These are phyloP conservation scores for Hemibagrus guttatus DNA, from an alignment of 2,797 vertebrate genomes.

Conservation along the genomic window DNA sequence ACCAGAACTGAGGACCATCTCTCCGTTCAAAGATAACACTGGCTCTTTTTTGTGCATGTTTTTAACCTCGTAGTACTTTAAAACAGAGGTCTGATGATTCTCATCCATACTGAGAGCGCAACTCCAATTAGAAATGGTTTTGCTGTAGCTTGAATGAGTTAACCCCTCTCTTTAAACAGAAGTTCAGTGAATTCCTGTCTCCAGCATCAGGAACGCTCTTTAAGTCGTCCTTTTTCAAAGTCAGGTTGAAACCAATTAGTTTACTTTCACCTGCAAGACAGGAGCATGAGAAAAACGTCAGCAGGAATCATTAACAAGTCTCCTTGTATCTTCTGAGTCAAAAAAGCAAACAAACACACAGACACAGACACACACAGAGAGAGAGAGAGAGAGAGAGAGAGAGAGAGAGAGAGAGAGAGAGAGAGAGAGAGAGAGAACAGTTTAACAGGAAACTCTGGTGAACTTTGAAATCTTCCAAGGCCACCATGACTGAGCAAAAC, in stretches of 20 bases:
- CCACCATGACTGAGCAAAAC: conserved; percentile 44
- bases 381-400: too few species aligned
- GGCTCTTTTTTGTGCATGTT: conserved; percentile 77
- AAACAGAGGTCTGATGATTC: conserved; percentile 76
- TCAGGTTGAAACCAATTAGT: conserved; percentile 82
- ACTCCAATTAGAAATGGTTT: conserved; percentile 68
- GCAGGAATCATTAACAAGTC: not conserved
- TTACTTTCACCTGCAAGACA: conserved; percentile 83
- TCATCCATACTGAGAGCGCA: conserved; percentile 84
- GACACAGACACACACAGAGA: not conserved
- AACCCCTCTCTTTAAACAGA: conserved; percentile 73
- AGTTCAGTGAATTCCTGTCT: conserved; percentile 80
- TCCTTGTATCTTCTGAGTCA: not conserved
- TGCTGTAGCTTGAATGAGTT: conserved; percentile 63
- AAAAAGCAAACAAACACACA: not conserved
- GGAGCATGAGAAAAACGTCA: conserved; percentile 62
- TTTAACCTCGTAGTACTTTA: conserved; percentile 73
- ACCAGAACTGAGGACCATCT: conserved; percentile 78
- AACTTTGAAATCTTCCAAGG: conserved; percentile 41
- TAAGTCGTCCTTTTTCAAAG: conserved; percentile 79
- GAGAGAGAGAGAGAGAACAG: too few species aligned
- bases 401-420: too few species aligned
- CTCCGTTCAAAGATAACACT: conserved; percentile 84
- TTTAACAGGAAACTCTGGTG: not conserved
- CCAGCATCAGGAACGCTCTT: conserved; percentile 79